Evolutionary conservation across 2,888 invertebrate species (phyloP).

Genomic region (Rhagonycha lutea): DNA sequence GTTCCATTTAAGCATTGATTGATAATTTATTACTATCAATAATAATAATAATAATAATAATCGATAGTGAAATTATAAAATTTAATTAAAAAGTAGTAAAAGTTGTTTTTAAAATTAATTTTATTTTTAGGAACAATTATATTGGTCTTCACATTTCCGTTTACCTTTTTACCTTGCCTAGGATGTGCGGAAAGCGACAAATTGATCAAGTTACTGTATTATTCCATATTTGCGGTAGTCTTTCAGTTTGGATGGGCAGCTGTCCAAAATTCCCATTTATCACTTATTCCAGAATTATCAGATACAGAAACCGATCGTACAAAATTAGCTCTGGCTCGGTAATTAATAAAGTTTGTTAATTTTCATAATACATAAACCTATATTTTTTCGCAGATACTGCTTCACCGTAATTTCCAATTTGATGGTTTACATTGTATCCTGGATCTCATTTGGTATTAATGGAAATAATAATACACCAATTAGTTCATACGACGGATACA

Average conservation of each 20-base stretch:
- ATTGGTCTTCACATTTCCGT: constrained; percentile 80
- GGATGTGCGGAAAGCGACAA: constrained; percentile 66
- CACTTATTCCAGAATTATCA: constrained; percentile 84
- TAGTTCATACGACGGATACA: constrained; percentile 66
- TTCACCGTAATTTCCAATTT: constrained; percentile 89
- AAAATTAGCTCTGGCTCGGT: constrained; percentile 78
- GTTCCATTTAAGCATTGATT: too few species aligned
- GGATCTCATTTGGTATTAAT: constrained; percentile 69
- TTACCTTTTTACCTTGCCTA: constrained; percentile 81
- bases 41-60: too few species aligned
- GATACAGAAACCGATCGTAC: constrained; percentile 74
- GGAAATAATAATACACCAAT: constrained; percentile 61
- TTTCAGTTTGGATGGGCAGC: constrained; percentile 95
- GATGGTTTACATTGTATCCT: constrained; percentile 79
- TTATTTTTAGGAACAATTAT: constrained; percentile 69
- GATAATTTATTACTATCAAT: too few species aligned
- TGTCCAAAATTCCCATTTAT: constrained; percentile 88
- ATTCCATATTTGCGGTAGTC: constrained; percentile 75
- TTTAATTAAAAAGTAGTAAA: not conserved
- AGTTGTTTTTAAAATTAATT: not conserved
- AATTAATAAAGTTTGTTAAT: constrained; percentile 18
- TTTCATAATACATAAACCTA: not conserved
- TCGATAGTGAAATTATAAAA: not conserved
- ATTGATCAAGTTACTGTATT: constrained; percentile 76
- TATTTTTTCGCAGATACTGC: constrained; percentile 68